Evolutionary conservation across 2,888 invertebrate genomes (phyloP).

Genomic region (Pollenia griseotomentosa): DNA sequence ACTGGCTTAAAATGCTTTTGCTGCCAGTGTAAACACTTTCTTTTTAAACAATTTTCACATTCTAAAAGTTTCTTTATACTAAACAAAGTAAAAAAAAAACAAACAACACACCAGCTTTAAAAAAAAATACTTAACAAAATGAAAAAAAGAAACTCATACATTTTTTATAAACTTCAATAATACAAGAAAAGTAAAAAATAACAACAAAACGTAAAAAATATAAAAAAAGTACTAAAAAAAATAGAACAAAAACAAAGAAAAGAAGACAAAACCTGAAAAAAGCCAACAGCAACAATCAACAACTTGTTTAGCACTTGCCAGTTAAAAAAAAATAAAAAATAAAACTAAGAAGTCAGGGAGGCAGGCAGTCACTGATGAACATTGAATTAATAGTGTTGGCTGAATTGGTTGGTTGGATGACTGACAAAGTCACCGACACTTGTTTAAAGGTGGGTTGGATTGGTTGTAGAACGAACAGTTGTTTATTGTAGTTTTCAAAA

Average conservation of each 20-base stretch:
- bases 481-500: constrained; percentile 10
- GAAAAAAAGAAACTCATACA: constrained; percentile 22
- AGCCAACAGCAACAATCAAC: constrained; percentile 69
- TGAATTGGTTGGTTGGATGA: constrained; percentile 9
- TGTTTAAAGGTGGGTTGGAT: constrained; percentile 20
- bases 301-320: constrained; percentile 71
- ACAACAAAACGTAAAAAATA: constrained; percentile 15
- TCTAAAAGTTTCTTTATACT: constrained; percentile 32
- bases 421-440: constrained; percentile 2
- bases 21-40: constrained; percentile 37
- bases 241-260: constrained; percentile 21
- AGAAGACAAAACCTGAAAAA: constrained; percentile 19
- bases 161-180: constrained; percentile 50
- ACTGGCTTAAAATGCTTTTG: background rate
- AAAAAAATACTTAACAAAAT: constrained; percentile 40
- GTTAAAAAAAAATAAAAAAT: constrained; percentile 18
- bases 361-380: constrained; percentile 49
- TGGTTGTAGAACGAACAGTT: constrained; percentile 16
- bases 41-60: constrained; percentile 29
- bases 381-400: constrained; percentile 34
- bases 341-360: constrained; percentile 1
- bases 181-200: constrained; percentile 43
- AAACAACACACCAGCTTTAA: constrained; percentile 36
- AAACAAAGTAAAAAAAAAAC: background rate
- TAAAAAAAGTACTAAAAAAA: constrained; percentile 28